These are phyloP conservation scores for Leptarthrus brevirostris DNA, from an alignment of 2,888 invertebrate genomes.

Conservation along the genomic window DNA sequence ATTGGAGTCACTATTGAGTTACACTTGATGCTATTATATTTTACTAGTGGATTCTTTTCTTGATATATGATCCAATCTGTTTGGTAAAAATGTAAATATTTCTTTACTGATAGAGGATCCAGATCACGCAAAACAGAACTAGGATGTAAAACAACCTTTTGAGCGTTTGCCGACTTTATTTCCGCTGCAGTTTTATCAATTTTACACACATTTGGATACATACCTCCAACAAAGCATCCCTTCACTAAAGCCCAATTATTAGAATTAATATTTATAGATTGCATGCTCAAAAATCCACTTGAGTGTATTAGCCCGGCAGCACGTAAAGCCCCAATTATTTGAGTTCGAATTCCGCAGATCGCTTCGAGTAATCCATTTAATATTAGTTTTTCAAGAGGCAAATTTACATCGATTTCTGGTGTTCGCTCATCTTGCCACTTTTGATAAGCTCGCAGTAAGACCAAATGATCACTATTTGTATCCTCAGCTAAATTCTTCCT, in stretches of 20 bases:
- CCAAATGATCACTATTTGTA: slow-evolving; percentile 89
- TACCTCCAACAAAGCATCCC: slow-evolving; percentile 86
- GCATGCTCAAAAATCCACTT: slow-evolving; percentile 77
- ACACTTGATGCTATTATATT: slow-evolving; percentile 77
- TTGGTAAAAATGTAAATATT: slow-evolving; percentile 67
- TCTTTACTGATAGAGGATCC: slow-evolving; percentile 71
- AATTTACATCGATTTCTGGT: slow-evolving; percentile 77
- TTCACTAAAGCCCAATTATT: slow-evolving; percentile 94
- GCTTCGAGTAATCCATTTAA: slow-evolving; percentile 89
- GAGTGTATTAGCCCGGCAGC: slow-evolving; percentile 69
- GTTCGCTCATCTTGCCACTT: slow-evolving; percentile 74
- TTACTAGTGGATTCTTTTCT: slow-evolving; percentile 76
- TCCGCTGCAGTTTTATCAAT: slow-evolving; percentile 70
- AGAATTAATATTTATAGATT: slow-evolving; percentile 85
- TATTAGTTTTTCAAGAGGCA: slow-evolving; percentile 71
- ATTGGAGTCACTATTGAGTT: slow-evolving; percentile 84
- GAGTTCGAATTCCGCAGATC: slow-evolving; percentile 84
- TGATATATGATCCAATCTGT: slow-evolving; percentile 88
- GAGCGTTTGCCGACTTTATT: slow-evolving; percentile 73
- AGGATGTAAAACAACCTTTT: slow-evolving; percentile 68
- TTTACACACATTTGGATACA: slow-evolving; percentile 87
- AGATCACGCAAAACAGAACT: slow-evolving; percentile 69
- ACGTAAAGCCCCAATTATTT: slow-evolving; percentile 84
- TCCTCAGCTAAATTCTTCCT: slow-evolving; percentile 79
- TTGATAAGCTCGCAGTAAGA: slow-evolving; percentile 82